Conservation (phyloP, 2,797 vertebrate genomes). For the Ispidina picta region DNA sequence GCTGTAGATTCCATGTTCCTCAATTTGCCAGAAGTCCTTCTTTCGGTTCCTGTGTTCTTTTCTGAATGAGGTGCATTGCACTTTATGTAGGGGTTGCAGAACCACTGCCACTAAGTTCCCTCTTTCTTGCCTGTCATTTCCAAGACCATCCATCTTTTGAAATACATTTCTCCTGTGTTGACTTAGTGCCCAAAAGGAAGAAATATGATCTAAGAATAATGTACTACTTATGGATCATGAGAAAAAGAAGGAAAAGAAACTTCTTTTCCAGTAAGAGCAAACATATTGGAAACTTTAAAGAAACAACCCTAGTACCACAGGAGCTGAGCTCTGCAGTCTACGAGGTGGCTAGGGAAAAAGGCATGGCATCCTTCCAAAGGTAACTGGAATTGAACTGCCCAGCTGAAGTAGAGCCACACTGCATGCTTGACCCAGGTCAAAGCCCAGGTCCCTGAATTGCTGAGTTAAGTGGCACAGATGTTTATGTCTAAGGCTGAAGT, state of each 20-base stretch:
- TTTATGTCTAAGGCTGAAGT: background rate
- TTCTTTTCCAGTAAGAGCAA: background rate
- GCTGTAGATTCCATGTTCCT: background rate
- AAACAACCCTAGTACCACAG: conserved; percentile 10
- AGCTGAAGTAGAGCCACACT: background rate
- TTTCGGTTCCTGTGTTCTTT: background rate
- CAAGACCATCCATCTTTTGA: background rate
- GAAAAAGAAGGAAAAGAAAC: conserved; percentile 20
- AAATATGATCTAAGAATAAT: conserved; percentile 42
- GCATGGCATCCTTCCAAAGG: conserved; percentile 39
- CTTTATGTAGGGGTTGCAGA: background rate
- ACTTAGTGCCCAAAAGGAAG: background rate
- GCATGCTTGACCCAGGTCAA: conserved; percentile 38
- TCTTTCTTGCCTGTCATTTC: background rate
- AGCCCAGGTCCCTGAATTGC: background rate
- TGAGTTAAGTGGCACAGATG: background rate
- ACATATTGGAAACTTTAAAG: background rate
- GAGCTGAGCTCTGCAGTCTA: conserved; percentile 63
- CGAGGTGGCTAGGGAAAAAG: background rate
- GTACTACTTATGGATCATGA: conserved; percentile 12
- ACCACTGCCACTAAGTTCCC: background rate
- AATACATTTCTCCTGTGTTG: background rate
- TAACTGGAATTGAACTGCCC: background rate
- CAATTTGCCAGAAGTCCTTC: background rate
- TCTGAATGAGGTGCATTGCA: background rate